Evolutionary conservation across 2,888 invertebrate genomes (phyloP).

Genomic region (Oasisia sp.): DNA sequence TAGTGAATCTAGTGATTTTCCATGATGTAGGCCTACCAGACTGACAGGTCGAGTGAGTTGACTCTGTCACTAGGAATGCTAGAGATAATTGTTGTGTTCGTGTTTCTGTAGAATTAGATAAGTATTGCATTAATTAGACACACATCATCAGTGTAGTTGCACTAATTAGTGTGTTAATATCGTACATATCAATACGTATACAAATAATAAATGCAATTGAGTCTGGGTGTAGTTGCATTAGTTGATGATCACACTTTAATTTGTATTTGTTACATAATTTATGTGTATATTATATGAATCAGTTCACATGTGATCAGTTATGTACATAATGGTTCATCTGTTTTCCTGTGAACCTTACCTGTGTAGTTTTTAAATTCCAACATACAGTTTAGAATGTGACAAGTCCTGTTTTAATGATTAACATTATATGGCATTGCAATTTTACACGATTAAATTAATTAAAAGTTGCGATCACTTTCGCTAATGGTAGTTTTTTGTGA

Average conservation of each 20-base stretch:
- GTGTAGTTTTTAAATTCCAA: not conserved
- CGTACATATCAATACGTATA: no score
- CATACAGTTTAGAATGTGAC: not conserved
- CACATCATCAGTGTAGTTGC: no score
- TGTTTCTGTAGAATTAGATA: no score
- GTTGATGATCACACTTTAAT: not conserved
- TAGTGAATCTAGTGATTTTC: not conserved
- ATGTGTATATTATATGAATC: not conserved
- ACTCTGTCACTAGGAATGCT: not conserved
- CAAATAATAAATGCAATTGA: no score
- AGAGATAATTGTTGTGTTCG: not conserved
- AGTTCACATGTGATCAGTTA: not conserved
- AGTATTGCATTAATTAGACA: no score
- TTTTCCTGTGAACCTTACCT: not conserved
- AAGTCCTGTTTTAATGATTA: not conserved
- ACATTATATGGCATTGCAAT: not conserved
- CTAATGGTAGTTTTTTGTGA: not conserved
- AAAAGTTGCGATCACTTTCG: not conserved
- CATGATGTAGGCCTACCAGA: not conserved
- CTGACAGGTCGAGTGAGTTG: not conserved
- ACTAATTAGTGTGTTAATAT: no score
- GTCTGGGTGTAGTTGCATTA: no score
- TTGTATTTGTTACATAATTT: not conserved
- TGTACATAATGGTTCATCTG: not conserved
- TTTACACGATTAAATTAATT: not conserved